These are phyloP conservation scores for Eupelmus urozonus DNA, from an alignment of 2,888 invertebrate species.

Conservation along the genomic window DNA sequence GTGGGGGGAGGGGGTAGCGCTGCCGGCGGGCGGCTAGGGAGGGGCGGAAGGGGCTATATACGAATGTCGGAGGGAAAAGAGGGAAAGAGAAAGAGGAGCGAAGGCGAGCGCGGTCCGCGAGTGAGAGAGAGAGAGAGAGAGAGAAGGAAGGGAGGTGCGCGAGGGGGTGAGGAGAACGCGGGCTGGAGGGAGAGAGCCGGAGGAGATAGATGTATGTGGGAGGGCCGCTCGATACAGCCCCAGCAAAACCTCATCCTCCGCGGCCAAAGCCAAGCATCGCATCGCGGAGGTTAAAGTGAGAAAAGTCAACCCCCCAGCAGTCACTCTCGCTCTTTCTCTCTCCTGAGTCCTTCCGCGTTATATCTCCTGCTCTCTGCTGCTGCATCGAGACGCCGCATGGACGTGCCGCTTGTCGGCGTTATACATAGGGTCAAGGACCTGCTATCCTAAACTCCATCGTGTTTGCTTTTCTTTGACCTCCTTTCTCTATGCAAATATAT, in stretches of 20 bases:
- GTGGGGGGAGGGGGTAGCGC: conserved; percentile 61
- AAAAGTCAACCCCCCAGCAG: conserved; percentile 74
- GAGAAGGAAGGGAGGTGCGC: conserved; percentile 30
- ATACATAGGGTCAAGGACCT: conserved; percentile 65
- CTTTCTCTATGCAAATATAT: neutral
- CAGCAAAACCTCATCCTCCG: conserved; percentile 73
- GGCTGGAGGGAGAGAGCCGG: conserved; percentile 68
- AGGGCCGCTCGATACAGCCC: conserved; percentile 78
- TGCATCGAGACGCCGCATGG: conserved; percentile 10
- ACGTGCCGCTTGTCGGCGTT: neutral
- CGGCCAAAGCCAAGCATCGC: conserved; percentile 72
- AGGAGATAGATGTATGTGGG: conserved; percentile 78
- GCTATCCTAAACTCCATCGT: neutral
- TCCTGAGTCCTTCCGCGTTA: conserved; percentile 70
- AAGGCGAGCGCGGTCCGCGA: conserved; percentile 66
- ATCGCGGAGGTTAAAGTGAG: conserved; percentile 77
- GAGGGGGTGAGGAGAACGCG: conserved; percentile 39
- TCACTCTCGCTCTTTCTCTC: conserved; percentile 66
- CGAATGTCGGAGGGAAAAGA: conserved; percentile 73
- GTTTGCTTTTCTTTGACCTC: conserved; percentile 22
- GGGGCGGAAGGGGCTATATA: conserved; percentile 67
- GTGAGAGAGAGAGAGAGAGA: conserved; percentile 55
- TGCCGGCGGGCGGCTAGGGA: conserved; percentile 65
- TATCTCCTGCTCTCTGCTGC: neutral
- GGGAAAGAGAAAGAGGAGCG: conserved; percentile 75